phyloP scores from a whole-genome alignment of 2,888 invertebrate species.

The Gibbula magus region DNA sequence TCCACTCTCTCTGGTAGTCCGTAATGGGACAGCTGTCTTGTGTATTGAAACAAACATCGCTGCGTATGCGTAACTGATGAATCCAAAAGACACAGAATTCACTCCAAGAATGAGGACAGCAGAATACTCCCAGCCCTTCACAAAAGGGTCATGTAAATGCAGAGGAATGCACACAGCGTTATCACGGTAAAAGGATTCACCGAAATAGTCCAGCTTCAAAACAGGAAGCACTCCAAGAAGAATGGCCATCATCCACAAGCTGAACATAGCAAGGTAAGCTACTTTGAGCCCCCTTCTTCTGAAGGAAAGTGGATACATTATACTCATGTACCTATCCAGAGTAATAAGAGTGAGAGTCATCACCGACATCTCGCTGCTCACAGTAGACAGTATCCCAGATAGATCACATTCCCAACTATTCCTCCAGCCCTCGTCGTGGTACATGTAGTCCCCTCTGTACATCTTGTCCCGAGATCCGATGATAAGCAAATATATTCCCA shows the following conservation, averaged over 20 bases:
- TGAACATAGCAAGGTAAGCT: slow-evolving; percentile 35
- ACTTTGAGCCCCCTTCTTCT: slow-evolving; percentile 30
- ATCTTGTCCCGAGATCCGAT: slow-evolving; percentile 79
- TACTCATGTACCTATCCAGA: slow-evolving; percentile 42
- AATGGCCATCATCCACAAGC: slow-evolving; percentile 36
- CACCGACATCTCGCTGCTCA: slow-evolving; percentile 44
- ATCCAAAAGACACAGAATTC: slow-evolving; percentile 36
- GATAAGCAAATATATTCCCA: slow-evolving; percentile 80
- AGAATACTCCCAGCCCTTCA: slow-evolving; percentile 40
- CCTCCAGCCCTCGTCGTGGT: slow-evolving; percentile 80
- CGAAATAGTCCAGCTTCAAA: slow-evolving; percentile 35
- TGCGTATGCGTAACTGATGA: slow-evolving; percentile 35
- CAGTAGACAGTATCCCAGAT: slow-evolving; percentile 77
- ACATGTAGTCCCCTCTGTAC: slow-evolving; percentile 78
- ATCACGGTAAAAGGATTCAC: slow-evolving; percentile 36
- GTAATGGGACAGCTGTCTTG: slow-evolving; percentile 26
- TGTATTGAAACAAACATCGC: slow-evolving; percentile 42
- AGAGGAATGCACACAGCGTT: slow-evolving; percentile 47
- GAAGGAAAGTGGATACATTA: slow-evolving; percentile 40
- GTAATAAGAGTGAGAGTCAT: slow-evolving; percentile 42
- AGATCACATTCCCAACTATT: slow-evolving; percentile 78
- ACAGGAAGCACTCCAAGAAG: slow-evolving; percentile 38
- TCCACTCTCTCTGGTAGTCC: slow-evolving; percentile 29
- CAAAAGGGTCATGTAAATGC: slow-evolving; percentile 47
- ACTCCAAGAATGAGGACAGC: slow-evolving; percentile 33